Conservation (phyloP, 1,140 invertebrate genomes). For the Paraescarpia echinospica region DNA sequence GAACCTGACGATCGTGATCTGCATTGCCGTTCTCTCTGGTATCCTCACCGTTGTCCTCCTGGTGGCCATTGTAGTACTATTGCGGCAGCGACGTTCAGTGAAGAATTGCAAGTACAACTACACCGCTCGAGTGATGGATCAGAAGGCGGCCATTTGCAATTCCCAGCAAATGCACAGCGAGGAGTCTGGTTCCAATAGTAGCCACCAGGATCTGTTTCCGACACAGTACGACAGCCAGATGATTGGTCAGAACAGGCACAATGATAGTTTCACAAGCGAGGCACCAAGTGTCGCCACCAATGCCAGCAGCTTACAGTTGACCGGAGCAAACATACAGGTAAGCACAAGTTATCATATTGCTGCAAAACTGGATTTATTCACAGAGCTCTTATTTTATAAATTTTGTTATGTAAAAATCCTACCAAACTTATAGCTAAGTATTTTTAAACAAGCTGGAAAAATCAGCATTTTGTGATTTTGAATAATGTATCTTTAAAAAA, state of each 20-base stretch:
- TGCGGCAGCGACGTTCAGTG: not conserved
- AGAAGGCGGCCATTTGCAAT: not conserved
- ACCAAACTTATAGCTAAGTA: not conserved
- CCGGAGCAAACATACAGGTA: not conserved
- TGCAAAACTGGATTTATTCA: not conserved
- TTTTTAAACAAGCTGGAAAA: not conserved
- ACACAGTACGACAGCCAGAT: not conserved
- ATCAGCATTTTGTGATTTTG: too few species aligned
- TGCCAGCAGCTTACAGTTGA: not conserved
- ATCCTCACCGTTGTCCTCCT: constrained; percentile 19
- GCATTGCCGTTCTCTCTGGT: constrained; percentile 11
- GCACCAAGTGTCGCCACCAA: not conserved
- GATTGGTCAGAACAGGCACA: not conserved
- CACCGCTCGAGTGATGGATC: constrained; percentile 6
- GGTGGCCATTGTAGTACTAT: constrained; percentile 15
- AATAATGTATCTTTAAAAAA: too few species aligned
- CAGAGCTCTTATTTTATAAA: not conserved
- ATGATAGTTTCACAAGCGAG: not conserved
- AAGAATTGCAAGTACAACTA: constrained; percentile 14
- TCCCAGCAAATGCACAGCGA: not conserved
- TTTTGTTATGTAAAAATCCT: not conserved
- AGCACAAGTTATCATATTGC: not conserved
- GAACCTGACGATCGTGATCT: constrained; percentile 23
- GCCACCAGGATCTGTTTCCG: not conserved
- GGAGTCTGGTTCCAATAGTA: not conserved